Base-by-base conservation (phyloP, 2,888 invertebrate species). In the Ochropleura leucogaster region DNA sequence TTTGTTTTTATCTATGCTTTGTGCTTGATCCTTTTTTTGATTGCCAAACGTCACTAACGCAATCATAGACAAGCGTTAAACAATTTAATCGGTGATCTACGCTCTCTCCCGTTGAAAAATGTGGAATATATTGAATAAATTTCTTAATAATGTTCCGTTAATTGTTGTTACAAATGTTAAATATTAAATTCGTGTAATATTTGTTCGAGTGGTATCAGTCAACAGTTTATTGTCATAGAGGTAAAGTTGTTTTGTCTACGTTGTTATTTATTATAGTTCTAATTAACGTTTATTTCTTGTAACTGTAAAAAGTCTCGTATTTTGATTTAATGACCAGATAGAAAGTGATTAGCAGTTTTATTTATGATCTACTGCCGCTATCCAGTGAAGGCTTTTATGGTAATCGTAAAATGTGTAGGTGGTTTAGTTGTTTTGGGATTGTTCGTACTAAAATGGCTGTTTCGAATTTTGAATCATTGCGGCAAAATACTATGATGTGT, bases 361-460 rank as follows among this genome's bases (percentile, higher is more conserved):
- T 62, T 77, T 81, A 65, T 77, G 70, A 78, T 77, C 69, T 68
- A 55, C 49, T 70, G 68, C 66, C 76, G 66, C 53, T 72, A 75
- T 55, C 75, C 70, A 67, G 70, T 65, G 71, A 84, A 87, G 85
- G 85, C 88, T 87, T 88, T 60, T 87, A 89, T 65, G 88, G 87
- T 83, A 84, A 86, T 83, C 66, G 57, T 82, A 83, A 80, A 77
- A 68, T 87, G 92, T 89, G 92, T 92, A 90, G 92, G 92, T 89
- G 90, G 80, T 74, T 46, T 71, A 83, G 78, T 87, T 79, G 86
- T 88, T 87, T 88, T 87, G 68, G 79, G 69, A 83, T 69, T 70
- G 65, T 64, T 62, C 76, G 51, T 77, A 68, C 8, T 84, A 84
- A 79, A 80, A 84, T 85, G 85, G 79, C 85, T 82, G 82, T 84